A percentile compares a stretch with the other conserved stretches of the same genome.
phyloP scores from a whole-genome alignment of 2,797 vertebrate species.

The Pygocentrus nattereri region DNA sequence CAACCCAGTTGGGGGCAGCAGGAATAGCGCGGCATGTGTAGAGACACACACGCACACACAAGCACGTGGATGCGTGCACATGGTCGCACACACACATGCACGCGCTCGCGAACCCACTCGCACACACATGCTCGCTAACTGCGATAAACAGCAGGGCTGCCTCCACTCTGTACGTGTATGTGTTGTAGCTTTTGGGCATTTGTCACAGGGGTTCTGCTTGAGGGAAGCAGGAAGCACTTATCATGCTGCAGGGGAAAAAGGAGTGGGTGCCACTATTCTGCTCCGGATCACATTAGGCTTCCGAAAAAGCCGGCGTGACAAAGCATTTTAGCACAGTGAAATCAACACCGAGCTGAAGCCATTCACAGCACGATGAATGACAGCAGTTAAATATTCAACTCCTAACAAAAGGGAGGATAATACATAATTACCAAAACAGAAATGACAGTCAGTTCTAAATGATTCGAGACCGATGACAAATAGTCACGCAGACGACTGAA shows the following conservation, averaged over 20 bases:
- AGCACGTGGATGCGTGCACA: conserved; percentile 36
- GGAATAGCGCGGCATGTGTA: conserved; percentile 32
- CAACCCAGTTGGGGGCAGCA: conserved; percentile 83
- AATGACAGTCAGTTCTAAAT: conserved; percentile 10
- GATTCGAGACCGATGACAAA: conserved; percentile 17
- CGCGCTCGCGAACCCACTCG: not conserved
- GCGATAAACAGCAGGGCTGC: conserved; percentile 75
- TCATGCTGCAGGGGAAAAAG: not conserved
- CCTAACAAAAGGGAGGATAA: conserved; percentile 22
- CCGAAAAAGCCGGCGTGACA: conserved; percentile 41
- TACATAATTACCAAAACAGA: conserved; percentile 31
- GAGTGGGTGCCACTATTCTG: conserved; percentile 11
- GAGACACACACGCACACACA: conserved; percentile 39
- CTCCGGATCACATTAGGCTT: conserved; percentile 42
- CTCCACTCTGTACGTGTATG: conserved; percentile 47
- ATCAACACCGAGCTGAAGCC: conserved; percentile 36
- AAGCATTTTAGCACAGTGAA: conserved; percentile 42
- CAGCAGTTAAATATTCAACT: conserved; percentile 27
- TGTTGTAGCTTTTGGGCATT: conserved; percentile 22
- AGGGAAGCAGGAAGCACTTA: conserved; percentile 25
- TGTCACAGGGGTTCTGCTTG: conserved; percentile 25
- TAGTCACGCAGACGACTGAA: not conserved
- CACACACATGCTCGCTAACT: conserved; percentile 66
- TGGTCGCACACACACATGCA: not conserved
- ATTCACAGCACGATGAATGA: conserved; percentile 33